phyloP scores from a whole-genome alignment of 1,140 invertebrate species.

The Zaprionus nigranus region DNA sequence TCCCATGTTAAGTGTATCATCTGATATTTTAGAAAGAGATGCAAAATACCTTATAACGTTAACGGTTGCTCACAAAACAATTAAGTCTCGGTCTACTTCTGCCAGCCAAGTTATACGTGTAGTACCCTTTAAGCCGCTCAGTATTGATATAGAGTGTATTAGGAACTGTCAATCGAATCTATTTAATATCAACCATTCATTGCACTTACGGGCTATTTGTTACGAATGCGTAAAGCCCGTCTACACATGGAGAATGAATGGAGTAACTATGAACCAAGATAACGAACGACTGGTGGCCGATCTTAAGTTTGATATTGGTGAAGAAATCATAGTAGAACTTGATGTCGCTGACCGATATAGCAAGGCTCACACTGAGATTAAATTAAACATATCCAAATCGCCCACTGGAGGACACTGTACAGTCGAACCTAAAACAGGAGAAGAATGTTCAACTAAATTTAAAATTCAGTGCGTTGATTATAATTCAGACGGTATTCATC shows the following conservation, averaged over 20 bases:
- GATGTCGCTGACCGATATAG: neutral
- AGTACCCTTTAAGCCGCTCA: neutral
- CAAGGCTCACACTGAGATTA: neutral
- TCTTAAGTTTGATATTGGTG: neutral
- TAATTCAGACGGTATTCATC: neutral
- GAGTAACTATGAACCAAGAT: neutral
- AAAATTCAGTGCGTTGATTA: neutral
- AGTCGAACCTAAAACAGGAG: constrained; percentile 9
- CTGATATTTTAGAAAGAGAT: neutral
- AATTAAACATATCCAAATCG: neutral
- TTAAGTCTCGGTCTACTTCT: neutral
- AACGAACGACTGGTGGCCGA: constrained; percentile 13
- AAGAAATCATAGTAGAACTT: neutral
- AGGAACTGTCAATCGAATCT: constrained; percentile 16
- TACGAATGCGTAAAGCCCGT: constrained; percentile 1
- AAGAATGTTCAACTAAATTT: constrained; percentile 27
- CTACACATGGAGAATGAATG: constrained; percentile 33
- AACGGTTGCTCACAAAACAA: neutral
- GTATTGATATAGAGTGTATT: constrained; percentile 26
- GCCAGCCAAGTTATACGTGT: constrained; percentile 10
- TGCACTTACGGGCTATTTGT: constrained; percentile 28
- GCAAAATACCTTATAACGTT: constrained; percentile 1
- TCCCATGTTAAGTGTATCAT: constrained; percentile 2
- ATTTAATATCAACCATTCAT: neutral
- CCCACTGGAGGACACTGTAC: constrained; percentile 12